Evolutionary conservation across 2,888 invertebrate species (phyloP).

Genomic region (Halictus ligatus): DNA sequence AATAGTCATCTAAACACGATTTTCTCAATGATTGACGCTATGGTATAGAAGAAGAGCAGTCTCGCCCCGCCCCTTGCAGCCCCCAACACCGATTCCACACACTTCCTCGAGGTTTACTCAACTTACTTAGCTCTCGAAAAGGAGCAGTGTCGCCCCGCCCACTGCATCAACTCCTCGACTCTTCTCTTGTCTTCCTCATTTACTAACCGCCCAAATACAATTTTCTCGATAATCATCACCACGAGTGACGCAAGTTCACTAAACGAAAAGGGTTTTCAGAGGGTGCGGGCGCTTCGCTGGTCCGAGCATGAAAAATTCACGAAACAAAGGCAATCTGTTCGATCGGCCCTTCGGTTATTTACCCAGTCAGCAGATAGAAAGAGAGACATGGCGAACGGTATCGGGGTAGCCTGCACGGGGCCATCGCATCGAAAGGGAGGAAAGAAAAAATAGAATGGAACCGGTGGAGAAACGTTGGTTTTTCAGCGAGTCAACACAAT

Average conservation of each 20-base stretch:
- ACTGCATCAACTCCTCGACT: neutral
- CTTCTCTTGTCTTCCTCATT: neutral
- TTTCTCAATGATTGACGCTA: too few species aligned
- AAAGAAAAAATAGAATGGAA: neutral
- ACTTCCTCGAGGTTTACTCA: neutral
- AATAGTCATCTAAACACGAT: too few species aligned
- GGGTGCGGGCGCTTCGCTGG: neutral
- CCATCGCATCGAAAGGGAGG: neutral
- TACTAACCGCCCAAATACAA: neutral
- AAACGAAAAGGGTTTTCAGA: neutral
- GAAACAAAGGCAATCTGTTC: slow-evolving; percentile 8
- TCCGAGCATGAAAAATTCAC: neutral
- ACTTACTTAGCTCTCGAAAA: neutral
- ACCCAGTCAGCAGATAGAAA: neutral
- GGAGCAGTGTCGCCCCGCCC: neutral
- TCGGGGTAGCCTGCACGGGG: neutral
- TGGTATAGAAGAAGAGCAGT: too few species aligned
- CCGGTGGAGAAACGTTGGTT: neutral
- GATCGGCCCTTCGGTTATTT: slow-evolving; percentile 15
- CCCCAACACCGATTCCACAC: neutral
- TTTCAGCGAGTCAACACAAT: slow-evolving; percentile 63
- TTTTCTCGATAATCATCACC: neutral
- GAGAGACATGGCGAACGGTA: neutral
- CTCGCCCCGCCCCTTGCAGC: too few species aligned
- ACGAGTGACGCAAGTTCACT: neutral